Evolutionary conservation across 2,888 invertebrate species (phyloP), one percentile per base, ranked within the genome.

Genomic region (Liposcelis brunnea): DNA sequence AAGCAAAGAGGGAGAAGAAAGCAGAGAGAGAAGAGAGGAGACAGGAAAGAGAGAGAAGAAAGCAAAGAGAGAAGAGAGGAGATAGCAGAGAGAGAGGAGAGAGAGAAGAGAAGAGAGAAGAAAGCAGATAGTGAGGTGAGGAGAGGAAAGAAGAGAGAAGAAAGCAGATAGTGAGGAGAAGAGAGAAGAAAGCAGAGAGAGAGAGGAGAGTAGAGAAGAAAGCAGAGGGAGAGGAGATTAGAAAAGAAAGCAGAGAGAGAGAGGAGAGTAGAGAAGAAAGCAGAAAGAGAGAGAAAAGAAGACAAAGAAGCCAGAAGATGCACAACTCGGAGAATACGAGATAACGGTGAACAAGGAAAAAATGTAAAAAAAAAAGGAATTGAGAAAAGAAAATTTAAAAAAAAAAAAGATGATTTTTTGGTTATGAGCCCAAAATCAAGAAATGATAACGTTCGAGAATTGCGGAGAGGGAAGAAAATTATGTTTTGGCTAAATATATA

Each of bases 241-340:
- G 44, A 44, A 19, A 35, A 18, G 34, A 19, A 44, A 16, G 33
- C 14, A 21, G 32, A 10, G 43, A 42, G n/a, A 32, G n/a, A 31
- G 42, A 42, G 3, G 15, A 15, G 31, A 31, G 31, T n/a, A 4
- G 21, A 42, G 11, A 26, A 16, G n/a, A n/a, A n/a, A n/a, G n/a
- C n/a, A n/a, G n/a, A n/a, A n/a, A n/a, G n/a, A n/a, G n/a, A n/a
- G n/a, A 26, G 31, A 42, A n/a, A 26, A 16, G 31, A 5, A 42
- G 43, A 42, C 12, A 31, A n/a, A 31, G 31, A 26, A n/a, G n/a
- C n/a, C n/a, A n/a, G n/a, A n/a, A n/a, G n/a, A n/a, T n/a, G n/a
- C n/a, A n/a, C n/a, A n/a, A n/a, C n/a, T n/a, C n/a, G n/a, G n/a
- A n/a, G n/a, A n/a, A n/a, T n/a, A n/a, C n/a, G n/a, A n/a, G n/a